Conservation (phyloP, 64 coral and sea anemone species). For the Cladopsammia gracilis region DNA sequence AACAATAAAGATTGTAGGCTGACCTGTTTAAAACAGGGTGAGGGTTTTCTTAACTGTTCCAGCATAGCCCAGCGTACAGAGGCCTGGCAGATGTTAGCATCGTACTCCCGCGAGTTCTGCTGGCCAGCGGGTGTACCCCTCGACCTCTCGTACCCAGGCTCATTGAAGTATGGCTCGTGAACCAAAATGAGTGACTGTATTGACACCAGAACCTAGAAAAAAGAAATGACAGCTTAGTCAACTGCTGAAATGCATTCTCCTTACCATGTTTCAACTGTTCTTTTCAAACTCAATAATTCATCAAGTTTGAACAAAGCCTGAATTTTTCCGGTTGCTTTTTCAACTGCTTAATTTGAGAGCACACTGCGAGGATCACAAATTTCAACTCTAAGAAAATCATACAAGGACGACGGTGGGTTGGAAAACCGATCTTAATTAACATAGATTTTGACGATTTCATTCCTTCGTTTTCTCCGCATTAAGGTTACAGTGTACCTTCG, state of each 20-base stretch:
- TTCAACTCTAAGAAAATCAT: too few species aligned
- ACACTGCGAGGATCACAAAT: too few species aligned
- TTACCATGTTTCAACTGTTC: too few species aligned
- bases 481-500: too few species aligned
- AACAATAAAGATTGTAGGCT: not conserved
- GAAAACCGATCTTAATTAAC: too few species aligned
- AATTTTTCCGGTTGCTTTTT: too few species aligned
- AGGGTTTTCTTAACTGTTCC: slow-evolving; percentile 90
- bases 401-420: too few species aligned
- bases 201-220: slow-evolving; percentile 90
- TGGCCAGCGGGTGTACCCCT: slow-evolving; percentile 94
- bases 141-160: slow-evolving; percentile 97
- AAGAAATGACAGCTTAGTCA: not conserved
- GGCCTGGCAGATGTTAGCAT: slow-evolving; percentile 97
- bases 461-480: too few species aligned
- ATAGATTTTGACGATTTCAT: too few species aligned
- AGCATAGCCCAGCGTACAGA: slow-evolving; percentile 97
- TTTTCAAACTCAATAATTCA: too few species aligned
- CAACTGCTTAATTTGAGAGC: too few species aligned
- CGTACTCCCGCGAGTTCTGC: slow-evolving; percentile 97
- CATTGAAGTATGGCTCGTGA: slow-evolving; percentile 97
- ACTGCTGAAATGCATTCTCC: not conserved
- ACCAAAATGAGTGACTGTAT: slow-evolving; percentile 98
- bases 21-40: slow-evolving; percentile 94
- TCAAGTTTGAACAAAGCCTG: too few species aligned